phyloP scores from a whole-genome alignment of 2,797 vertebrate genomes.

The Anableps anableps region DNA sequence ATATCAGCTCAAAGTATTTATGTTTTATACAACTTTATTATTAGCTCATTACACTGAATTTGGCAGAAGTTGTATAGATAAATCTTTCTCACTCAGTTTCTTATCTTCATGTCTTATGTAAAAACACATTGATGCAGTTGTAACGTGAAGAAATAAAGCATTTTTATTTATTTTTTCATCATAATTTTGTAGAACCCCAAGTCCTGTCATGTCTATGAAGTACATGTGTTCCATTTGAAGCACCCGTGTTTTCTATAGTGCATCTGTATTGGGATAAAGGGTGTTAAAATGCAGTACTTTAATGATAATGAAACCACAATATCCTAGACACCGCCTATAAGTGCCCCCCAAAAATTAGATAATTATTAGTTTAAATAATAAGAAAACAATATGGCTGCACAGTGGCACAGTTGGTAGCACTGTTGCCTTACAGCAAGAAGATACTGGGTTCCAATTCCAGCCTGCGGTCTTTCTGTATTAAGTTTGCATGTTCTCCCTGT shows the following conservation, averaged over 20 bases:
- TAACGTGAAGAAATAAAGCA: background rate
- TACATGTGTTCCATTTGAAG: no score
- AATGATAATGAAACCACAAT: no score
- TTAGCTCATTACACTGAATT: background rate
- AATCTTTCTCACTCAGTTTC: background rate
- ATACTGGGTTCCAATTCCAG: background rate
- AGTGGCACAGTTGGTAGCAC: background rate
- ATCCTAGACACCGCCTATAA: no score
- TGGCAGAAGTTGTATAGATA: background rate
- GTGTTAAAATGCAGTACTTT: no score
- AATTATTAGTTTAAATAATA: background rate
- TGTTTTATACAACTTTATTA: no score
- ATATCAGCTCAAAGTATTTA: no score
- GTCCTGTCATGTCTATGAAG: no score
- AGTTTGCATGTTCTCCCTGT: background rate
- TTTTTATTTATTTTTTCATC: no score
- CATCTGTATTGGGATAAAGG: no score
- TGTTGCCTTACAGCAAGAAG: background rate
- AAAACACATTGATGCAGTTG: background rate
- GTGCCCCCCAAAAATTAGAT: no score
- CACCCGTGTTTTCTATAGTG: no score
- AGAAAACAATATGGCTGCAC: background rate
- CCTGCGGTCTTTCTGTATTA: background rate
- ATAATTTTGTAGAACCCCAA: no score
- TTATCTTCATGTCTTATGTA: background rate